A percentile compares a stretch with the other conserved stretches of the same genome.
These are phyloP conservation scores for Strigamia crassipes DNA, from an alignment of 2,888 invertebrate genomes.

Conservation along the genomic window DNA sequence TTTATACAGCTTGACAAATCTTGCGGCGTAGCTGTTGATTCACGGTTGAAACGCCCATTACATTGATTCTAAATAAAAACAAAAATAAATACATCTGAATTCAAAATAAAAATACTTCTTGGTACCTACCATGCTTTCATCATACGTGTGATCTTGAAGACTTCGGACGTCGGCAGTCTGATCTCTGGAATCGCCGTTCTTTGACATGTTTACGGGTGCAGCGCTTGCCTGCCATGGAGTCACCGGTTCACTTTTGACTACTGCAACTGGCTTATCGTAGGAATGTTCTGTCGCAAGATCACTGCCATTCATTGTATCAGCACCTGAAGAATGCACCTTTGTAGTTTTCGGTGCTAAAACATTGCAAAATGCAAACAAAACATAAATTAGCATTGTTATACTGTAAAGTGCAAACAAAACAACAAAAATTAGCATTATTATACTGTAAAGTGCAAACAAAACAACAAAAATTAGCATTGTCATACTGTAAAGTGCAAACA, in stretches of 20 bases:
- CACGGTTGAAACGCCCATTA: conserved; percentile 42
- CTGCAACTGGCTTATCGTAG: conserved; percentile 32
- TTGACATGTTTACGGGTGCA: conserved; percentile 35
- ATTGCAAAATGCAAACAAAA: not conserved
- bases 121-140: conserved; percentile 43
- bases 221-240: conserved; percentile 39
- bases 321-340: not conserved
- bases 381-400: too few relatives aligned
- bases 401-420: too few relatives aligned
- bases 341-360: not conserved
- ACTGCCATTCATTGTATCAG: not conserved
- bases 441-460: too few relatives aligned
- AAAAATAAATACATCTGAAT: not conserved
- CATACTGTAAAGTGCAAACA: too few relatives aligned
- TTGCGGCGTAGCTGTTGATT: conserved; percentile 46
- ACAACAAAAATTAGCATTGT: too few relatives aligned
- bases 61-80: conserved; percentile 29
- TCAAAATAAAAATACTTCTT: not conserved
- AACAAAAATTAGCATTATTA: too few relatives aligned
- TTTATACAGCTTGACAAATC: conserved; percentile 73
- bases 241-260: not conserved
- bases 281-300: conserved; percentile 38
- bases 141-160: conserved; percentile 49
- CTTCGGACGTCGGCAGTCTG: conserved; percentile 38
- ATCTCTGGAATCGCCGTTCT: conserved; percentile 18